Conservation (phyloP, 1,140 invertebrate genomes). For the Drosophila ohnishii region DNA sequence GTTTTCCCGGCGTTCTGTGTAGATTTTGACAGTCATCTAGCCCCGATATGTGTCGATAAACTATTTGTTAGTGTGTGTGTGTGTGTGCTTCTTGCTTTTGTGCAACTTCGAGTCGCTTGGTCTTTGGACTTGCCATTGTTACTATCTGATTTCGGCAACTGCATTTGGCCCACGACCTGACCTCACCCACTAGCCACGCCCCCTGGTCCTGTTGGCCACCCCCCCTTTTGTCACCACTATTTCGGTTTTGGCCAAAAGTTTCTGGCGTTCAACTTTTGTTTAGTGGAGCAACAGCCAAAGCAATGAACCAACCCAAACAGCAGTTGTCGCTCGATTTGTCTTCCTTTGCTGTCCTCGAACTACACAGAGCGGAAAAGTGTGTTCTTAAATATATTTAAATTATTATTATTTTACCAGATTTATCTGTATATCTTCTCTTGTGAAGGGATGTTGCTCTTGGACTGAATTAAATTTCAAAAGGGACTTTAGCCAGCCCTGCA, state of each 20-base stretch:
- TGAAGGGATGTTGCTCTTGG: too few species aligned
- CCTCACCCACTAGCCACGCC: constrained; percentile 16
- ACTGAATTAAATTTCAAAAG: too few species aligned
- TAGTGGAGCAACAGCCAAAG: constrained; percentile 59
- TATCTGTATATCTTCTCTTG: too few species aligned
- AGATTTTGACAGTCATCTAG: constrained; percentile 51
- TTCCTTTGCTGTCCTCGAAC: constrained; percentile 19
- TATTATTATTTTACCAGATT: too few species aligned
- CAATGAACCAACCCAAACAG: constrained; percentile 54
- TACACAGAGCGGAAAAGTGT: not conserved
- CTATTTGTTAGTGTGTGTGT: constrained; percentile 10
- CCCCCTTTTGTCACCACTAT: constrained; percentile 39
- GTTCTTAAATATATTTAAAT: not conserved
- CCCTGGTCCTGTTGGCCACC: constrained; percentile 1
- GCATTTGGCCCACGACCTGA: constrained; percentile 64
- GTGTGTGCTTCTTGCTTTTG: not conserved
- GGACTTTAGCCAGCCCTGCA: too few species aligned
- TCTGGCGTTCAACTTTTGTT: constrained; percentile 56
- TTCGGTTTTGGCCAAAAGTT: constrained; percentile 65
- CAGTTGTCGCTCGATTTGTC: constrained; percentile 75
- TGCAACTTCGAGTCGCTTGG: constrained; percentile 20
- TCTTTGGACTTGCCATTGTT: constrained; percentile 48
- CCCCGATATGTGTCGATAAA: constrained; percentile 59
- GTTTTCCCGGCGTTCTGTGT: constrained; percentile 42
- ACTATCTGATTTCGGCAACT: constrained; percentile 62